These are phyloP conservation scores for Sesia apiformis DNA, from an alignment of 2,888 invertebrate species.

Conservation along the genomic window DNA sequence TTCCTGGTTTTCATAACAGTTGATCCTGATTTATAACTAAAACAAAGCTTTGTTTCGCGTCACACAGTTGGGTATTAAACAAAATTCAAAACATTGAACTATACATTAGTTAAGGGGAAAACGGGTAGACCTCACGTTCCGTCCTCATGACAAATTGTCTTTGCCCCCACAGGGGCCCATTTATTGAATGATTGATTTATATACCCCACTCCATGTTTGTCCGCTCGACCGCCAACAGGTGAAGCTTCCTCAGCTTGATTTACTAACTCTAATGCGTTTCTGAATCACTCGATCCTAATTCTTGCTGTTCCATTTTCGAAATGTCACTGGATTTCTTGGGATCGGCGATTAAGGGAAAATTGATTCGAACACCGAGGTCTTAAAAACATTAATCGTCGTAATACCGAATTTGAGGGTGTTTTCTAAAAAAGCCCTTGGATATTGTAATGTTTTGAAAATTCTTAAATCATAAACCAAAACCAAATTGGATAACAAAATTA, in stretches of 20 bases:
- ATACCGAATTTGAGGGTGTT: no score
- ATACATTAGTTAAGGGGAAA: constrained; percentile 24
- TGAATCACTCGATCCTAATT: constrained; percentile 52
- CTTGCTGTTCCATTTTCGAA: constrained; percentile 61
- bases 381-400: not conserved
- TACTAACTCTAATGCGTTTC: constrained; percentile 62
- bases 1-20: no score
- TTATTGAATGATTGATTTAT: constrained; percentile 72
- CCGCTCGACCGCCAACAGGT: constrained; percentile 47
- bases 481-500: no score
- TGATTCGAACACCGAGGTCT: constrained; percentile 5
- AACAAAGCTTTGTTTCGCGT: no score
- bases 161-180: constrained; percentile 23
- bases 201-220: constrained; percentile 25
- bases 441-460: no score
- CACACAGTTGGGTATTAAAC: no score
- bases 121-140: constrained; percentile 9
- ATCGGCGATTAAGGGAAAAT: not conserved
- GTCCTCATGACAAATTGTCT: constrained; percentile 52
- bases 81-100: not conserved
- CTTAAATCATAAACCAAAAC: no score
- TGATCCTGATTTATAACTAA: no score
- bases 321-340: constrained; percentile 12
- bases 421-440: no score
- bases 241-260: constrained; percentile 52